Evolutionary conservation across 2,888 invertebrate species (phyloP), one percentile per base, ranked within the genome.

Genomic region (Seira sanloemensis): DNA sequence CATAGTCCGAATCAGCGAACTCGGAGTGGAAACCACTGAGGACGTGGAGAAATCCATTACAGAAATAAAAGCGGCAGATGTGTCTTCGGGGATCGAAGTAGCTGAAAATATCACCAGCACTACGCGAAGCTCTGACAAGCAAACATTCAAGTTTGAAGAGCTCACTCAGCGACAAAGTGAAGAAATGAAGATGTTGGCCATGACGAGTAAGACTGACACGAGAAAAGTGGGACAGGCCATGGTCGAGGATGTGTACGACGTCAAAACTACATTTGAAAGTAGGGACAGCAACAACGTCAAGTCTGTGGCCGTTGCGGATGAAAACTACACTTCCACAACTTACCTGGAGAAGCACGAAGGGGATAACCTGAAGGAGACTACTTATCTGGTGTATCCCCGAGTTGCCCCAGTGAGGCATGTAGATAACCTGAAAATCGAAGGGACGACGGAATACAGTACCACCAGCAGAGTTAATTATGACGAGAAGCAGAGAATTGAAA

Each of bases 391-490:
- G 46, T 79, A 75, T 25, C 87, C 88, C 9, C 75, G 88, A 5
- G 77, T 80, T 0, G 58, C 83, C 2, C 87, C 85, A 0, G 84
- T 88, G 24, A 75, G 92, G 92, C 90, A 93, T 92, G 91, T 92
- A 78, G 95, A 93, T 90, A 93, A 92, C 90, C 88, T 94, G 25
- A 93, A 93, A 90, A 91, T 93, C 4, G 94, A 94, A 90, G 84
- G 88, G 0, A 84, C 85, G 21, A 86, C 79, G 19, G 84, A 88
- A n/a, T 87, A 86, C 25, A 84, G 88, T 68, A 87, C 87, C 23
- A 81, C 76, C 0, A 78, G 37, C 50, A 46, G 46, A 1, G 16
- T 65, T 0, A 94, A 94, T 86, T 95, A 92, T 87, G 93, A 93
- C 0, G 93, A 94, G 90, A 94, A 94, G 90, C 91, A 91, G 2